These are phyloP conservation scores for Pemphigus obesinymphae DNA, from an alignment of 1,140 invertebrate species.

Conservation along the genomic window DNA sequence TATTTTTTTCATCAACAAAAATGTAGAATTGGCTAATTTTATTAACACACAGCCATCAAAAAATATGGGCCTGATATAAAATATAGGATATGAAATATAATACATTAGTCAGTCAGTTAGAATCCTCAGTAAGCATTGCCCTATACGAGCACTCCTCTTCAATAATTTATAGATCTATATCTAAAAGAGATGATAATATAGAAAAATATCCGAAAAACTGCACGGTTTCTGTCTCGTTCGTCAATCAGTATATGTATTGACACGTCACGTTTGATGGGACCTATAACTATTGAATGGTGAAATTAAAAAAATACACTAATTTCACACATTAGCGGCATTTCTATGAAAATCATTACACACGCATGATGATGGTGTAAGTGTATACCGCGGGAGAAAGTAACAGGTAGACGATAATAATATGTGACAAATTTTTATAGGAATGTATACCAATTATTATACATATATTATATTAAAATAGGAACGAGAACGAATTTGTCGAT, in stretches of 20 bases:
- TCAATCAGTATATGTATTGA: not conserved
- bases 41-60: too few relatives aligned
- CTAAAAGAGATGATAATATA: too few relatives aligned
- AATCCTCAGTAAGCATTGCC: too few relatives aligned
- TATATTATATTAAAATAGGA: not conserved
- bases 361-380: too few relatives aligned
- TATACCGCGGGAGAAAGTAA: conserved; percentile 8
- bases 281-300: not conserved
- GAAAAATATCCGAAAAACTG: not conserved
- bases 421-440: conserved; percentile 1
- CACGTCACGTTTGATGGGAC: not conserved
- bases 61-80: too few relatives aligned
- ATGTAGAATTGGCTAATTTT: too few relatives aligned
- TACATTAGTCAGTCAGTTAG: too few relatives aligned
- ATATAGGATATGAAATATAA: too few relatives aligned
- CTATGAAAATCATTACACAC: not conserved
- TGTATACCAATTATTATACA: conserved; percentile 8
- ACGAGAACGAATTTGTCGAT: not conserved
- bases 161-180: too few relatives aligned
- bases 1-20: too few relatives aligned
- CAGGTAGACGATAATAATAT: not conserved
- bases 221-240: not conserved
- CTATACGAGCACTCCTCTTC: too few relatives aligned
- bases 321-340: not conserved
- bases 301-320: conserved; percentile 30